These are phyloP conservation scores for Rhogogaster chlorosoma DNA, from an alignment of 2,888 invertebrate species.

Conservation along the genomic window DNA sequence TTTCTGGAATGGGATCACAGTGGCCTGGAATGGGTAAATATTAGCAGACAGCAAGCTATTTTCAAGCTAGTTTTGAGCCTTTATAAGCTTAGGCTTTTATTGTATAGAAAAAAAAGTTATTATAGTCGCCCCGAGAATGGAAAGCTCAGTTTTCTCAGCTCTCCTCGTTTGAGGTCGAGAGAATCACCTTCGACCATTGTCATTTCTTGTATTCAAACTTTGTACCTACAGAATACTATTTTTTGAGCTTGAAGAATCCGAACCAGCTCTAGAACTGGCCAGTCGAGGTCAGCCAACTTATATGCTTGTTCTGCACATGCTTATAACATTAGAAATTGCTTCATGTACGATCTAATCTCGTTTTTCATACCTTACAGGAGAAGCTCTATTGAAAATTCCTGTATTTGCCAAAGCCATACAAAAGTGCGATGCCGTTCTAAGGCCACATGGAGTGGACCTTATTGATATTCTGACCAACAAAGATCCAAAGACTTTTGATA, in stretches of 20 bases:
- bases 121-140: too few relatives aligned
- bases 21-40: slow-evolving; percentile 90
- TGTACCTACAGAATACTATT: too few relatives aligned
- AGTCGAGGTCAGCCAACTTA: too few relatives aligned
- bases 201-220: too few relatives aligned
- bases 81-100: too few relatives aligned
- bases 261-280: too few relatives aligned
- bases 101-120: not conserved
- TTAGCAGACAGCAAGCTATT: not conserved
- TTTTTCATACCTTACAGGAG: slow-evolving; percentile 87
- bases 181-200: too few relatives aligned
- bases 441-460: slow-evolving; percentile 83
- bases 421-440: slow-evolving; percentile 80
- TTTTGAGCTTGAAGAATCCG: too few relatives aligned
- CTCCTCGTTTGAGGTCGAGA: too few relatives aligned
- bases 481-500: slow-evolving; percentile 82
- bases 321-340: not conserved
- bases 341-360: slow-evolving; percentile 76
- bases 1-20: slow-evolving; percentile 95
- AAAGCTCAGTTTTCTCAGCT: too few relatives aligned
- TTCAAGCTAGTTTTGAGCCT: not conserved
- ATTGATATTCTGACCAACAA: slow-evolving; percentile 81
- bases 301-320: too few relatives aligned
- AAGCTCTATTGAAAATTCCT: slow-evolving; percentile 83
- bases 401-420: slow-evolving; percentile 84